Conservation (phyloP, 2,797 vertebrate species). For the Sorex maritimensis region DNA sequence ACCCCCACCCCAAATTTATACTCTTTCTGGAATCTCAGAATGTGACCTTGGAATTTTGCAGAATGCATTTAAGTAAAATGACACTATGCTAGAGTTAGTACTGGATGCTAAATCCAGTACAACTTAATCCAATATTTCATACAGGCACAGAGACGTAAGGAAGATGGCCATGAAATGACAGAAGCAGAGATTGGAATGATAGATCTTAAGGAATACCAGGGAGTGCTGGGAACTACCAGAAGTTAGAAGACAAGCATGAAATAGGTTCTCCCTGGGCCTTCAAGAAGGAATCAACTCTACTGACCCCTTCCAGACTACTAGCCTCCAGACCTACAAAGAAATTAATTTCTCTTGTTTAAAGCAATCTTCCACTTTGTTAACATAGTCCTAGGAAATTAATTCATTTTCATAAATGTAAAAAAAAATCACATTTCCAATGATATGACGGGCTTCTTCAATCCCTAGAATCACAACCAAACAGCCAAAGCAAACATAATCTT, state of each 20-base stretch:
- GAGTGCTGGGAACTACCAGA: constrained; percentile 3
- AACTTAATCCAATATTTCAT: neutral
- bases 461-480: constrained; percentile 39
- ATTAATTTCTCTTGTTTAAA: constrained; percentile 52
- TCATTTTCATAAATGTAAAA: constrained; percentile 43
- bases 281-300: constrained; percentile 10
- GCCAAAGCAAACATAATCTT: constrained; percentile 51
- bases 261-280: constrained; percentile 33
- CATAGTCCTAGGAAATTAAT: constrained; percentile 1
- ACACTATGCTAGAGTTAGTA: constrained; percentile 5
- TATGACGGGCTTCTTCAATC: neutral
- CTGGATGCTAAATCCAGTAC: constrained; percentile 27
- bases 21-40: constrained; percentile 48
- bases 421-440: constrained; percentile 54
- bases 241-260: constrained; percentile 21
- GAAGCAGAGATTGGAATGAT: neutral
- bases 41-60: neutral
- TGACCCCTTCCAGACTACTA: constrained; percentile 45
- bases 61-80: constrained; percentile 50
- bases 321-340: constrained; percentile 33
- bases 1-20: neutral
- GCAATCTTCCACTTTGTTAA: neutral
- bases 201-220: neutral
- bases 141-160: constrained; percentile 37
- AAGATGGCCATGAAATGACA: constrained; percentile 23